phyloP scores from a whole-genome alignment of 2,888 invertebrate species.

The Oxyteleia sp. region DNA sequence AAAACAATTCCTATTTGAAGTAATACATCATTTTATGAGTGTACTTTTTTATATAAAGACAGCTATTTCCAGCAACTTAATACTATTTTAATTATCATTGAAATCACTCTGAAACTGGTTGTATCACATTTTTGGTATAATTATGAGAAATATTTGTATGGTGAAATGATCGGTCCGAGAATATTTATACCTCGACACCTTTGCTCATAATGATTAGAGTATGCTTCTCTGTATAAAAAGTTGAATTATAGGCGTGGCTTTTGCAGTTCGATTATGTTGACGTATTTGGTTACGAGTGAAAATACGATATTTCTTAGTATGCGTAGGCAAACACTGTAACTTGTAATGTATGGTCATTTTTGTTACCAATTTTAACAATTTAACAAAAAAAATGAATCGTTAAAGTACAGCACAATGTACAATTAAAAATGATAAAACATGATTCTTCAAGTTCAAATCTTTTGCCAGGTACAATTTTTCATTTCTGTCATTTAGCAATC shows the following conservation, averaged over 20 bases:
- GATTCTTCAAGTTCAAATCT: too few relatives aligned
- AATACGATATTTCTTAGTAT: slow-evolving; percentile 76
- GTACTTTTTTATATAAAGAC: neutral
- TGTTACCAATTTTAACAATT: too few relatives aligned
- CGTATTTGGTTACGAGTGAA: slow-evolving; percentile 85
- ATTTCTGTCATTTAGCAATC: too few relatives aligned
- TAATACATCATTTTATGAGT: too few relatives aligned
- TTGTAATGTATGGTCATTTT: slow-evolving; percentile 7
- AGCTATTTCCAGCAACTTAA: neutral
- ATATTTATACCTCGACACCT: slow-evolving; percentile 51
- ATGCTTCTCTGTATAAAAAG: slow-evolving; percentile 38
- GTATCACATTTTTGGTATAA: slow-evolving; percentile 58
- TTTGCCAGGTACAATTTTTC: too few relatives aligned
- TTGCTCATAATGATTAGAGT: slow-evolving; percentile 33
- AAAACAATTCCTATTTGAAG: too few relatives aligned
- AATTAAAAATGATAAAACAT: too few relatives aligned
- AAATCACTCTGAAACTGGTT: slow-evolving; percentile 48
- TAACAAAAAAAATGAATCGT: too few relatives aligned
- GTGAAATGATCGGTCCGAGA: slow-evolving; percentile 45
- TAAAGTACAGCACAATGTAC: too few relatives aligned
- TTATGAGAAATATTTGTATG: slow-evolving; percentile 53
- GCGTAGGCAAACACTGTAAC: slow-evolving; percentile 65
- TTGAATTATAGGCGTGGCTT: slow-evolving; percentile 70
- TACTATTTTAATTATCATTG: slow-evolving; percentile 18
- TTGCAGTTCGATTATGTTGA: slow-evolving; percentile 74